Evolutionary conservation across 2,113 vertebrate species (phyloP), one percentile per base, ranked within the genome.

Genomic region (Corythaixoides concolor): DNA sequence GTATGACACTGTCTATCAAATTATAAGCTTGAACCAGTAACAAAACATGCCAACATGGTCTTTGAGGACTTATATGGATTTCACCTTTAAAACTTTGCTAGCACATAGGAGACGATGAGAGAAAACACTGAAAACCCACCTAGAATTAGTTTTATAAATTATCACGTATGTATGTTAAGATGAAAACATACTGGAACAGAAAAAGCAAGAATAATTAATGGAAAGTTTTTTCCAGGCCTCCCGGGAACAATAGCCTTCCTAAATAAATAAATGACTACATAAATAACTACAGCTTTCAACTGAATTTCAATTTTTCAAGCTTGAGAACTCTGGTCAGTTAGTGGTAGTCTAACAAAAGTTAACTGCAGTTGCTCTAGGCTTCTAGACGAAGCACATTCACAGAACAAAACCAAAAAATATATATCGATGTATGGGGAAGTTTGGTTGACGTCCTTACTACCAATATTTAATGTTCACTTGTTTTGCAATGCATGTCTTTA

Each of bases 71-170:
- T 89, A 26, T 68, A 62, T 12, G 8, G 15, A 78, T 88, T 90
- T 67, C 77, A 95, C 85, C 85, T 93, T 90, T 83, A 90, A 80
- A 78, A 86, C 19, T 85, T 93, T 86, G 6, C 87, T 92, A 72
- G 45, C 14, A 73, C 37, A 60, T 67, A 52, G 43, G 32, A 84
- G 6, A 74, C 39, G 15, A 63, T 75, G 76, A 68, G 45, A 91
- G 39, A 93, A 85, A 84, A 60, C 10, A 43, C 21, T 35, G 33
- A 52, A 62, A 83, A 4, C 58, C 1, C 22, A 43, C 23, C 30
- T 72, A 60, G 41, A 89, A 74, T 52, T 63, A 64, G 7, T 77
- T 89, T 88, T 35, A 63, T 52, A 72, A 80, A 43, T 52, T 75
- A 28, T 11, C 0, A 0, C 75, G 4, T 43, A 33, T 30, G 5